These are phyloP conservation scores for Lypha dubia DNA, from an alignment of 2,888 invertebrate species.

Conservation along the genomic window DNA sequence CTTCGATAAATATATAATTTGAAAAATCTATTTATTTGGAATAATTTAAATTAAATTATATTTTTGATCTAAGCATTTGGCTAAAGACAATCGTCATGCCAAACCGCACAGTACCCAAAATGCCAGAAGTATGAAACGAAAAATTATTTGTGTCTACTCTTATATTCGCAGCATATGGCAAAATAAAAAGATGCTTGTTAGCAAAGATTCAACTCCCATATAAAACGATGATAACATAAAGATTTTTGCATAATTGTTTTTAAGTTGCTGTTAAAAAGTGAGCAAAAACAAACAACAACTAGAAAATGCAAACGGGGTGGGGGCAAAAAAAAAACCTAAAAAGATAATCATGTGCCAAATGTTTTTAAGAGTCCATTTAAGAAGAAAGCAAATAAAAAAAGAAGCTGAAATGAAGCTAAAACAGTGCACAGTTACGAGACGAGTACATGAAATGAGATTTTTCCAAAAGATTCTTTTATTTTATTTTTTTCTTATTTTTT, in stretches of 20 bases:
- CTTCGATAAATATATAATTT: not conserved
- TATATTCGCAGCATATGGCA: constrained; percentile 18
- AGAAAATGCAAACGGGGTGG: not conserved
- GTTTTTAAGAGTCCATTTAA: constrained; percentile 71
- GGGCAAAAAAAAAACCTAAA: constrained; percentile 41
- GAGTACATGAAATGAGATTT: constrained; percentile 44
- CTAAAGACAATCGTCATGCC: not conserved
- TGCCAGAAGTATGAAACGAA: not conserved
- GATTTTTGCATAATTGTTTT: constrained; percentile 73
- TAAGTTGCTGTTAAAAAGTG: constrained; percentile 59
- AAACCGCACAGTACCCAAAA: not conserved
- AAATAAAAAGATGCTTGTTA: constrained; percentile 47
- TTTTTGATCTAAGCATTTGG: not conserved
- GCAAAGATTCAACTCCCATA: constrained; percentile 57
- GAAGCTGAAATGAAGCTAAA: constrained; percentile 33
- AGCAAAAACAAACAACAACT: constrained; percentile 38
- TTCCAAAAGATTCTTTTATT: constrained; percentile 24
- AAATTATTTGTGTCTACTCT: not conserved
- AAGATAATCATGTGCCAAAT: constrained; percentile 72
- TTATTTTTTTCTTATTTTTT: constrained; percentile 11
- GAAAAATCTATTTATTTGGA: not conserved
- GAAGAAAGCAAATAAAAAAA: constrained; percentile 29
- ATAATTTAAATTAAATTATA: not conserved
- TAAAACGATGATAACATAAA: constrained; percentile 64
- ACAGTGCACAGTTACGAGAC: constrained; percentile 33